Base-by-base conservation (phyloP, 2,888 invertebrate species). In the Amblyjoppa proteus region DNA sequence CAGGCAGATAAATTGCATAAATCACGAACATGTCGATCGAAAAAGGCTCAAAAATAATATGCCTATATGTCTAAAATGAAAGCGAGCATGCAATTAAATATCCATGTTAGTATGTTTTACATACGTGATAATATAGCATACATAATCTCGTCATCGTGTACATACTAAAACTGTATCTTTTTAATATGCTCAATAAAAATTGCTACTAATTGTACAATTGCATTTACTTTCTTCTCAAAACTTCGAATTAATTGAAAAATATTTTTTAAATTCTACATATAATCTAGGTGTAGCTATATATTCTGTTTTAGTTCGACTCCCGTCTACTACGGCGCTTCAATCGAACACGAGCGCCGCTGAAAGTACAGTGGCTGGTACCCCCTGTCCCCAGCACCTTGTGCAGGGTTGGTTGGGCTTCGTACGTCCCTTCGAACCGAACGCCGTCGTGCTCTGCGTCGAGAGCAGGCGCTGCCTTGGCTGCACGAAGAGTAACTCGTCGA, bases 391-490 rank as follows among this genome's bases (percentile, higher is more conserved):
- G 3, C 51, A 51, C 9, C 13, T 51, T 51, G 16, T 51, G 16
- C 16, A 13, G 51, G 3, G 4, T 3, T 51, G 0, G 51, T 51
- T 2, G 51, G 16, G 16, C 16, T 51, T 51, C n/a, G 51, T 4
- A 51, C 16, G 51, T 51, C n/a, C 16, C 51, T 1, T 51, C 16
- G n/a, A 51, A 1, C 16, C 16, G 51, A 51, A 51, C 7, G 41
- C 2, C 7, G 41, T 7, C 7, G 41, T 1, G 6, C 41, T 7
- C 41, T 7, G 41, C 6, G 41, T 41, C 41, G 41, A 7, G 5
- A 41, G 41, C 41, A 41, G 7, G 7, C 41, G 6, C 9, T 31
- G 16, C 38, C 13, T 87, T 84, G 51, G 51, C 51, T 51, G 16
- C 51, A n/a, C 51, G 16, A 6, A 51, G 13, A 7, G 49, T 70